A percentile compares a stretch with the other conserved stretches of the same genome.
Conservation (phyloP, 2,888 invertebrate genomes). For the Nowickia ferox region DNA sequence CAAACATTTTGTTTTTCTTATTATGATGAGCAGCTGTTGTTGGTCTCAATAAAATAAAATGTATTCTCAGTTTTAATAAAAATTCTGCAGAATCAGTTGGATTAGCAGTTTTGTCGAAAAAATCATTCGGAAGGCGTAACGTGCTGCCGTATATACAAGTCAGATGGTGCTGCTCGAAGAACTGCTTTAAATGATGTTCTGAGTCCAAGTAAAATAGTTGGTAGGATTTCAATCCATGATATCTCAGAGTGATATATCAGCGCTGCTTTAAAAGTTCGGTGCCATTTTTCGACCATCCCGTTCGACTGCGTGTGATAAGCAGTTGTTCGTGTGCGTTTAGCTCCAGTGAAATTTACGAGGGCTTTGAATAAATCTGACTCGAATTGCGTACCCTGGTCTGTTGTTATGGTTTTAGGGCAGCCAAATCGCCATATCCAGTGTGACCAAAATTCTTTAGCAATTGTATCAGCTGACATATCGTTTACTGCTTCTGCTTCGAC, state of each 20-base stretch:
- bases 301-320: constrained; percentile 66
- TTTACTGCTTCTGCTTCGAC: too few species aligned
- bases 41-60: constrained; percentile 43
- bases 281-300: constrained; percentile 63
- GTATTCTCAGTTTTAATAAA: constrained; percentile 29
- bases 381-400: too few species aligned
- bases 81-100: background rate
- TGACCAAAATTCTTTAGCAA: constrained; percentile 14
- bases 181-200: constrained; percentile 26
- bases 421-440: too few species aligned
- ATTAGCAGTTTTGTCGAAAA: background rate
- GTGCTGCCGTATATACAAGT: background rate
- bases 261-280: constrained; percentile 61
- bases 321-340: constrained; percentile 48
- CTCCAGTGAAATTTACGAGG: constrained; percentile 45
- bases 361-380: constrained; percentile 51
- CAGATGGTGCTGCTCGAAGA: constrained; percentile 33
- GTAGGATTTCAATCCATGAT: constrained; percentile 22
- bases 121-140: constrained; percentile 28
- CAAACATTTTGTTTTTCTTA: constrained; percentile 55
- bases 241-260: constrained; percentile 51
- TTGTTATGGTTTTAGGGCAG: too few species aligned
- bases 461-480: background rate
- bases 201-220: constrained; percentile 21
- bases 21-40: constrained; percentile 57